Base-by-base conservation (phyloP, 2,888 invertebrate species). In the Drosophila meridionalis region DNA sequence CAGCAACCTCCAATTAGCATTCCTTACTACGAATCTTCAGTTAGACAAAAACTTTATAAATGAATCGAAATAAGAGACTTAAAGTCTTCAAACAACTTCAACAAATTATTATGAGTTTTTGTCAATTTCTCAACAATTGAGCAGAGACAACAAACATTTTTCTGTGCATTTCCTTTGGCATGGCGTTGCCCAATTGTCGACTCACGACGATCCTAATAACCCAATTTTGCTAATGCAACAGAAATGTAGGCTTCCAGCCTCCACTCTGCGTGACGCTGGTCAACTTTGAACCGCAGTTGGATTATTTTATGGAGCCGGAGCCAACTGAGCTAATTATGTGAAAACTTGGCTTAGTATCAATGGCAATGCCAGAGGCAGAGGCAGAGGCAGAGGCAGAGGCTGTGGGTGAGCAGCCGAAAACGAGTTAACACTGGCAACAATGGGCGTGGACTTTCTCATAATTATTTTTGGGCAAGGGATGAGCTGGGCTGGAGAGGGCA, bases 401-500 rank as follows among this genome's bases (percentile, higher is more conserved):
- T 70, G 65, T 73, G 59, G 65, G 53, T 76, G 64, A 80, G 61
- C 50, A 76, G 76, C 73, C 76, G 11, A 79, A 71, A 70, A n/a
- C 28, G 40, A 64, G 65, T 63, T 53, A 57, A 73, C 61, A 55
- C 68, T 20, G 80, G 73, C 65, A 76, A 83, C 83, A 83, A 83
- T 84, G 80, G 82, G 81, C 79, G 85, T 83, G 69, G 69, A 76
- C 69, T 85, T 84, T 85, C 83, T 73, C 85, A 85, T 84, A 84
- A 83, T 85, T 84, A 84, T 52, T 82, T 82, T 76, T 69, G 62
- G 67, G 56, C 38, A 12, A 9, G 36, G 12, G 12, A 3, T 20
- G 40, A 34, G 12, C 6, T 12, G 2, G 55, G 43, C 50, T 30
- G 12, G 12, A 45, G 45, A 11, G 45, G 11, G 3, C 14, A 14